These are phyloP conservation scores for Drosophila barbarae DNA, from an alignment of 2,888 invertebrate species.

Conservation along the genomic window DNA sequence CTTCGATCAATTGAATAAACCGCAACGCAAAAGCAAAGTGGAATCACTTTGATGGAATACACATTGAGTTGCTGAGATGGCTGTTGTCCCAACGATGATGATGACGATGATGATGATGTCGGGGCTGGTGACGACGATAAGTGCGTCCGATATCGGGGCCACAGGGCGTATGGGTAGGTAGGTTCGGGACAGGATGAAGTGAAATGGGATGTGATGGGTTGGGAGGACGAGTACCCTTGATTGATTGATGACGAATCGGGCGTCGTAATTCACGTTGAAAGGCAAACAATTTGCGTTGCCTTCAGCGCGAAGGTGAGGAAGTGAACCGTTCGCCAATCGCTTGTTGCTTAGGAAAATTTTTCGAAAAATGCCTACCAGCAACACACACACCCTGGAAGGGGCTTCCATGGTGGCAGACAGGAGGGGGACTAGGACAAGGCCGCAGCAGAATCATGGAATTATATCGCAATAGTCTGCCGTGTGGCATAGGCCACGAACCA, in stretches of 20 bases:
- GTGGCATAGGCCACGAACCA: constrained; percentile 65
- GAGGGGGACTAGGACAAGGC: constrained; percentile 77
- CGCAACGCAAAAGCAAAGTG: constrained; percentile 32
- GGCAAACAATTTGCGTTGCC: constrained; percentile 62
- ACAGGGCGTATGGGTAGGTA: constrained; percentile 56
- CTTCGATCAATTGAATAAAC: constrained; percentile 56
- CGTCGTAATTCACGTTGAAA: constrained; percentile 70
- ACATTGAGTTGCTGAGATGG: constrained; percentile 5
- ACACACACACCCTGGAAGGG: constrained; percentile 22
- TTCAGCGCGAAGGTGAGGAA: constrained; percentile 58
- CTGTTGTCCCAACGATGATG: constrained; percentile 13
- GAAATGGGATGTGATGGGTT: constrained; percentile 14
- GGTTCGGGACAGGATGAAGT: constrained; percentile 9
- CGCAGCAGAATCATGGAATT: constrained; percentile 67
- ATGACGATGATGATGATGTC: constrained; percentile 16
- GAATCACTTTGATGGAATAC: constrained; percentile 41
- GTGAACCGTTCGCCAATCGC: constrained; percentile 53
- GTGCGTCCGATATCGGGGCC: constrained; percentile 47
- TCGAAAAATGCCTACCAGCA: constrained; percentile 37
- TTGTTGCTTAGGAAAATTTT: constrained; percentile 42
- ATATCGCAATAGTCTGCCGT: constrained; percentile 63
- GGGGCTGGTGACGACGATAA: constrained; percentile 49
- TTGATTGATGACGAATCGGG: constrained; percentile 69
- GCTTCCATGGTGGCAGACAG: constrained; percentile 30
- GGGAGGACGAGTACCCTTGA: constrained; percentile 37